Conservation (phyloP, 2,113 vertebrate genomes). For the Ptilorrhoa leucosticta region DNA sequence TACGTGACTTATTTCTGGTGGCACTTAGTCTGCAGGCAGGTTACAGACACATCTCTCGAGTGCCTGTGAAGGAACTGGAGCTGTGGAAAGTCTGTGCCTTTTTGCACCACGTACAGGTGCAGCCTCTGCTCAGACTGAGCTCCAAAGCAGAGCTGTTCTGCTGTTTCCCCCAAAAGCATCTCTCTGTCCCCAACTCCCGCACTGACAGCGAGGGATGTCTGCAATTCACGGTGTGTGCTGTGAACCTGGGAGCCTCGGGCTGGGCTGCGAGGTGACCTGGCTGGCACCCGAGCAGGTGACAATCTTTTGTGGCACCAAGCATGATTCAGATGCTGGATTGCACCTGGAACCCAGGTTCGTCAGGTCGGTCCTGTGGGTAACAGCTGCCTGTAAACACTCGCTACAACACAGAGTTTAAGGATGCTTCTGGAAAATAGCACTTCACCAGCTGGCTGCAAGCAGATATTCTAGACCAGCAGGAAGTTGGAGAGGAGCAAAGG, state of each 20-base stretch:
- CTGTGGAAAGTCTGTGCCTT: not conserved
- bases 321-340: not conserved
- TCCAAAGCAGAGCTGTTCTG: not conserved
- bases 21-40: not conserved
- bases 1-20: rapidly evolving
- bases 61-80: rapidly evolving
- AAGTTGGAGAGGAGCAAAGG: not conserved
- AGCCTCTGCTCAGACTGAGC: not conserved
- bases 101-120: not conserved
- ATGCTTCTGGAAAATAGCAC: not conserved
- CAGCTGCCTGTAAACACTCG: not conserved
- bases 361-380: not conserved
- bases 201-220: not conserved
- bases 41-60: not conserved
- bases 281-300: not conserved
- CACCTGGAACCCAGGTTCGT: not conserved
- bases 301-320: not conserved
- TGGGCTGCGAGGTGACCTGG: not conserved
- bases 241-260: not conserved
- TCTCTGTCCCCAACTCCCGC: not conserved
- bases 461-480: not conserved
- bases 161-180: not conserved
- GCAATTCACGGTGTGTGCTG: not conserved
- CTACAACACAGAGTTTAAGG: not conserved
- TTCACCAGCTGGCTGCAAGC: not conserved